A percentile compares a stretch with the other conserved stretches of the same genome.
phyloP scores from a whole-genome alignment of 2,888 invertebrate species.

The Eristalis tenax region DNA sequence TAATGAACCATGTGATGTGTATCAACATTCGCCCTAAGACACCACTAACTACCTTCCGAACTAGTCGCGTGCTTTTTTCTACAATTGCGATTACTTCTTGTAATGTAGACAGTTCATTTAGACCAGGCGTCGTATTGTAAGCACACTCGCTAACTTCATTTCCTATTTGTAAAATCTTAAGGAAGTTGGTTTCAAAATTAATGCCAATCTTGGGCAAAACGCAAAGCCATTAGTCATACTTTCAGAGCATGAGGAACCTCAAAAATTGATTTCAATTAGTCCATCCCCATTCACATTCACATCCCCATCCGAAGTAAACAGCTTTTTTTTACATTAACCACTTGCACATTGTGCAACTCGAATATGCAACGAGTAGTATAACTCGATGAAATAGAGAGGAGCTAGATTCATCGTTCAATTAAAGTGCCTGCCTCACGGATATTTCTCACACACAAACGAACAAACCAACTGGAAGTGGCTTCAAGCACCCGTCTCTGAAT shows the following conservation, averaged over 20 bases:
- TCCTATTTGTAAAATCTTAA: neutral
- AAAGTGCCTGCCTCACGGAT: slow-evolving; percentile 1
- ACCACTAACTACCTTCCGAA: no score
- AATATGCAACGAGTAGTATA: neutral
- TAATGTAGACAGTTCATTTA: no score
- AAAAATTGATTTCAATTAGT: neutral
- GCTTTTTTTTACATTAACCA: neutral
- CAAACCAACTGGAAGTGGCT: neutral
- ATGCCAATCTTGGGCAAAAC: neutral
- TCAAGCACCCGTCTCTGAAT: neutral
- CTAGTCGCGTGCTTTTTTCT: no score
- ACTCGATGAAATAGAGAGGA: slow-evolving; percentile 7
- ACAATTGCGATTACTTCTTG: no score
- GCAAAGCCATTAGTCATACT: neutral
- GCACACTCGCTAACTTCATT: neutral
- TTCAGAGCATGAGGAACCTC: neutral
- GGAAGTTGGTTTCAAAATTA: neutral
- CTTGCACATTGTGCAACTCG: neutral
- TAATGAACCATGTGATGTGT: no score
- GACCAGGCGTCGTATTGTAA: no score
- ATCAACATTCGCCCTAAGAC: no score
- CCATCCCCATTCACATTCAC: neutral
- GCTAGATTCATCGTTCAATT: slow-evolving; percentile 14
- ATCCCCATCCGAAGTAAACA: neutral
- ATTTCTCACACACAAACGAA: neutral